These are phyloP conservation scores for Scyliorhinus canicula DNA, from an alignment of 2,797 vertebrate genomes.

Conservation along the genomic window DNA sequence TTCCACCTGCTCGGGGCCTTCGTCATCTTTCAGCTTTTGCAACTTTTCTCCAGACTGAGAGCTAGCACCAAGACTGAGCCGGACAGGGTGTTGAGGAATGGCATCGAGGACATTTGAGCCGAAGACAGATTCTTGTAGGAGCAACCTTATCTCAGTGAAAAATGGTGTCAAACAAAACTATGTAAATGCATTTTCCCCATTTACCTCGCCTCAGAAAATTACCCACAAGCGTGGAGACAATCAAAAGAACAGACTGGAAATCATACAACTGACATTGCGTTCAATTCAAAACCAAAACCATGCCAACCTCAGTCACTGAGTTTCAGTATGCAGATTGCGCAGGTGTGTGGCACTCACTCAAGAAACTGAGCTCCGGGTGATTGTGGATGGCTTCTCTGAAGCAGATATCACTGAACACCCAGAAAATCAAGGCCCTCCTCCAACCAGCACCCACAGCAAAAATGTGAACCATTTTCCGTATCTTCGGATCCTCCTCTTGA, in stretches of 20 bases:
- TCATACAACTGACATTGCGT: background rate
- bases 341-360: too few species aligned
- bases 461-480: background rate
- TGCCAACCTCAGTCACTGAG: background rate
- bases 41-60: too few species aligned
- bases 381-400: background rate
- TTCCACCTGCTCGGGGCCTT: background rate
- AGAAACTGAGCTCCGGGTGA: background rate
- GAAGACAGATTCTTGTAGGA: too few species aligned
- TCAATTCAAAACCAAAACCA: background rate
- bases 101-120: too few species aligned
- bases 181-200: background rate
- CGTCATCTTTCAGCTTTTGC: too few species aligned
- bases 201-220: background rate
- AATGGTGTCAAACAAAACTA: background rate
- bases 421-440: background rate
- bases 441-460: background rate
- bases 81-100: too few species aligned
- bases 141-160: too few species aligned
- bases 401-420: background rate
- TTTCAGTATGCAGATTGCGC: background rate
- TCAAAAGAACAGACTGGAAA: too few species aligned
- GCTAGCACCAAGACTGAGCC: too few species aligned
- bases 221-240: background rate
- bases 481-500: too few species aligned